Base-by-base conservation (phyloP, 1,140 invertebrate genomes). In the Lepidurus packardi region DNA sequence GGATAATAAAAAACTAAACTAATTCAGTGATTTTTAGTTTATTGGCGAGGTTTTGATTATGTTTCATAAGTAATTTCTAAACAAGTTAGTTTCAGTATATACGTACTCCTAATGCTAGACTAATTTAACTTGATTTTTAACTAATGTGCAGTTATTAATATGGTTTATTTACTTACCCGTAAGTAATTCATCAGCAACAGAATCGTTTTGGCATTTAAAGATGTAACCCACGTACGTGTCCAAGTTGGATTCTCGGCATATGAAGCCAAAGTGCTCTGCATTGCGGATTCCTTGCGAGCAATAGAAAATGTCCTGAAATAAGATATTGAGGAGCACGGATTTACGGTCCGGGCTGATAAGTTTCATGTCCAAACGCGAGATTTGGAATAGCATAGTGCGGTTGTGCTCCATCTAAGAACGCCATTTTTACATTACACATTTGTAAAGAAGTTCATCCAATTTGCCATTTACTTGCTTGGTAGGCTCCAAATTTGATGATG, bases 261-360 rank as follows among this genome's bases (percentile, higher is more conserved):
- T 95, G 82, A 98, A 96, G 1, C 96, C 95, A 85, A 98, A 98
- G 83, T 97, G 93, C 79, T 97, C 94, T 34, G 89, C 86, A 82
- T 92, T 90, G 79, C 89, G 87, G 7, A 92, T 85, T 0, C 96
- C 96, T 87, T 94, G 91, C n/a, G 94, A 91, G 81, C 94, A 96
- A 80, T 91, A 94, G 1, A 93, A 91, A 44, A 98, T 91, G 83
- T 98, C 94, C 82, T 91, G 92, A 79, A 97, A 91, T 43, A 91
- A 90, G 81, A 95, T 92, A 83, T 94, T 92, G 3, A 98, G 87
- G 25, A 98, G 87, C 24, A 95, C 90, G 82, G 93, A 91, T 83
- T 98, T 98, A 45, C 93, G 89, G 84, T 98, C 95, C 0, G 94
- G 93, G 83, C 94, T 96, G 78, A 98, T 97, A 0, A 98, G 87